Evolutionary conservation across 2,113 vertebrate genomes (phyloP), one percentile per base, ranked within the genome.

Genomic region (Sarotherodon lohbergeri): DNA sequence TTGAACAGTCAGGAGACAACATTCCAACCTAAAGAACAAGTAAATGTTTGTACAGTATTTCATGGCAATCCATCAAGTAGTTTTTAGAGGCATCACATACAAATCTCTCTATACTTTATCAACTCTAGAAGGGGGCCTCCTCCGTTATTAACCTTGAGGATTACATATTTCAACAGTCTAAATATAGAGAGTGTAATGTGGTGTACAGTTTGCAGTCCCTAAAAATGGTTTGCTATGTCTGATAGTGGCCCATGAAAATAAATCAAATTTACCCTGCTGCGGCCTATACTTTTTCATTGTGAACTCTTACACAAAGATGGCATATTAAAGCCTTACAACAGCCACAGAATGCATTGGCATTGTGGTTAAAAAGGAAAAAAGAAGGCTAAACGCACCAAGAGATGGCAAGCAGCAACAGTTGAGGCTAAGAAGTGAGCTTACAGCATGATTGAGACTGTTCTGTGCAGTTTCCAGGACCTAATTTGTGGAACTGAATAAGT

Each of bases 281-380:
- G 59, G 82, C 39, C 48, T 55, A 1, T 36, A 66, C 81, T 82
- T 88, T 88, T 86, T 6, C 84, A 82, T 52, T 29, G 5, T 86
- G 82, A 86, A 79, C 57, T 78, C 41, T 84, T 46, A 68, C 29
- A 83, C 34, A 89, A 16, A 56, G 83, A 84, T 83, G 83, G 32
- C 73, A 79, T 27, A 6, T 81, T 32, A 81, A 80, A 80, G 59
- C 84, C 85, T 93, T 84, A 90, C 87, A 80, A 91, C 24, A 84
- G 81, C 39, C 81, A 56, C 46, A 83, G 81, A 83, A 79, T 91
- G 36, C 17, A 79, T 36, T 80, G 59, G 9, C 36, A 85, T 57
- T 54, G 82, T 63, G 36, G 17, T 3, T 2, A 11, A 46, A 32
- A 52, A 22, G 29, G 32, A 50, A 54, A 24, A 14, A 80, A 17